Evolutionary conservation across 2,113 vertebrate species (phyloP), one percentile per base, ranked within the genome.

Genomic region (Corythoichthys haematopterus): DNA sequence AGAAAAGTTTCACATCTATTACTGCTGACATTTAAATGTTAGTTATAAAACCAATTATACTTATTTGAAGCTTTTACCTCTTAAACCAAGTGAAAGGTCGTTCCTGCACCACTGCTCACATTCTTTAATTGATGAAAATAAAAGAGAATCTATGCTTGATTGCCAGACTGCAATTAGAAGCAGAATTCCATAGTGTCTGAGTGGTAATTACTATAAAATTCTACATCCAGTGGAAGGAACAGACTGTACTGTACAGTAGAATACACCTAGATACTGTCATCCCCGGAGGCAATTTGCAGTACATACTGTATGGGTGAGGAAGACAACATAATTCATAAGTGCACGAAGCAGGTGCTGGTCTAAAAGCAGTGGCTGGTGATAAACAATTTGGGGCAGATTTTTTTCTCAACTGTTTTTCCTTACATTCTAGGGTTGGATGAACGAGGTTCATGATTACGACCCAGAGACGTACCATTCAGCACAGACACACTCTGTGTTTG

Each of bases 351-450:
- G 65, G 50, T 9, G 2, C 35, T 36, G 5, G 65, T 48, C 16
- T 16, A 11, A 33, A 37, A 14, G 55, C 35, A 14, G 15, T 11
- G 55, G 35, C 20, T 28, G 20, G 20, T 28, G 1, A 28, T 28
- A 28, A 28, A 28, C 20, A 28, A 13, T 50, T 14, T 50, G 47
- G 1, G 4, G 7, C 56, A 28, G 69, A 63, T 73, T 46, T 66
- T 58, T 66, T 68, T 4, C 55, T 16, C 35, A 35, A 52, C 28
- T 53, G 6, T 14, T 8, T 14, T 50, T 33, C 40, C 15, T 74
- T 9, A 13, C 2, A 65, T 77, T n/a, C 5, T 87, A 96, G 94
- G 93, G 94, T 48, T 96, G 95, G 95, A 93, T 96, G 93, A 96
- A 94, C 75, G 91, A 94, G 80, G 86, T 93, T 66, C 84, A 88